Evolutionary conservation across 2,888 invertebrate genomes (phyloP).

Genomic region (Drosophila leonis): DNA sequence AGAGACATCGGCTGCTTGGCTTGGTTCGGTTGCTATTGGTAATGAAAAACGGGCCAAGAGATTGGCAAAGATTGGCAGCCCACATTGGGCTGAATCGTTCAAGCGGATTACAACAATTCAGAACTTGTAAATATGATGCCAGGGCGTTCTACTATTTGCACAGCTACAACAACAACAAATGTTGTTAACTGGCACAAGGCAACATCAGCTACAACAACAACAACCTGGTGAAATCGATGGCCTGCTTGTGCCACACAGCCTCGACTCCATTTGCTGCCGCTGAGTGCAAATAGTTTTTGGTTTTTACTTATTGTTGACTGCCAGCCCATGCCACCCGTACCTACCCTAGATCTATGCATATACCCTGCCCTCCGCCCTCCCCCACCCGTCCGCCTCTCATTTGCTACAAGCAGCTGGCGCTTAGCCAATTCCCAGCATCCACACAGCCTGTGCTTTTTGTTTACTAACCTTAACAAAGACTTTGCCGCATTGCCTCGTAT

Average conservation of each 20-base stretch:
- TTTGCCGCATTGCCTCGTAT: constrained; percentile 43
- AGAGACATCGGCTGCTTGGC: not conserved
- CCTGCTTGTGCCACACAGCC: constrained; percentile 50
- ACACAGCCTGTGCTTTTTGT: constrained; percentile 49
- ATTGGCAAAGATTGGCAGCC: constrained; percentile 53
- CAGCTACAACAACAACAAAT: constrained; percentile 34
- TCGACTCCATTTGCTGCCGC: constrained; percentile 58
- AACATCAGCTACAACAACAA: constrained; percentile 38
- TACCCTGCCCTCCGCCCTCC: not conserved
- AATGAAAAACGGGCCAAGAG: constrained; percentile 72
- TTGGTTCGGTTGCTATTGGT: constrained; percentile 54
- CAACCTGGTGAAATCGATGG: constrained; percentile 51
- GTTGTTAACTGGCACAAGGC: constrained; percentile 74
- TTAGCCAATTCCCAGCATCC: constrained; percentile 61
- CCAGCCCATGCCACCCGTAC: constrained; percentile 4
- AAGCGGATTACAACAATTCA: constrained; percentile 75
- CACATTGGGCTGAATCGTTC: constrained; percentile 23
- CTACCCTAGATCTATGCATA: not conserved
- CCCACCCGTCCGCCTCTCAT: not conserved
- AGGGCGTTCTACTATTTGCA: constrained; percentile 62
- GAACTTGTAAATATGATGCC: constrained; percentile 76
- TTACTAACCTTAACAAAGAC: constrained; percentile 66
- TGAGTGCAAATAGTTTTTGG: constrained; percentile 77
- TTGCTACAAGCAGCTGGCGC: constrained; percentile 62
- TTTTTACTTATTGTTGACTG: constrained; percentile 63